Conservation (phyloP, 2,113 vertebrate species). For the Bos javanicus region DNA sequence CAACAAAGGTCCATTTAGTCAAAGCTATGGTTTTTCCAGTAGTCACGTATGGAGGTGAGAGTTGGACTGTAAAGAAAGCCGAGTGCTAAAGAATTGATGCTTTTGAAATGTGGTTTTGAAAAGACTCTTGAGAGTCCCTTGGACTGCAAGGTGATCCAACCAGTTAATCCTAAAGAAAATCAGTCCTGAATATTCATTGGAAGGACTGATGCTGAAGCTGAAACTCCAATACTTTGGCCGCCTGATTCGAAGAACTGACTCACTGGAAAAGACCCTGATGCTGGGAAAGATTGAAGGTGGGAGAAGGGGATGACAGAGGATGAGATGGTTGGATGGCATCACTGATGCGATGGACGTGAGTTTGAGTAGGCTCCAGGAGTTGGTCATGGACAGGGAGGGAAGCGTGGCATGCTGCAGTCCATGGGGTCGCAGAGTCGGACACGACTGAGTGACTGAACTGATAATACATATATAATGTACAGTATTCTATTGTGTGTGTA, state of each 20-base stretch:
- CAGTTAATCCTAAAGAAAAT: neutral
- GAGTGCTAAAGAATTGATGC: neutral
- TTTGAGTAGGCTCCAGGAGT: neutral
- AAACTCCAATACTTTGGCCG: neutral
- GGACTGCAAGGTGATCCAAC: neutral
- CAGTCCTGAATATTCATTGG: neutral
- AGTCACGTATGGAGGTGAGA: neutral
- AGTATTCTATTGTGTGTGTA: neutral
- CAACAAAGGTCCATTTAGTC: neutral
- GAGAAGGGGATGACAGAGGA: neutral
- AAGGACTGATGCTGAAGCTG: neutral
- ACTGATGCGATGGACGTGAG: neutral
- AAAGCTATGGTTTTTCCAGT: neutral
- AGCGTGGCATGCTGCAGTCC: neutral
- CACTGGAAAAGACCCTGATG: neutral
- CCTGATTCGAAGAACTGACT: neutral
- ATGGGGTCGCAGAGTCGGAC: neutral
- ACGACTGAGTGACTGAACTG: neutral
- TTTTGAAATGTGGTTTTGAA: neutral
- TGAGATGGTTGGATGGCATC: neutral
- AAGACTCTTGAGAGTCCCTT: neutral
- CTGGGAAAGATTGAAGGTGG: neutral
- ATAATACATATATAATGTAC: neutral
- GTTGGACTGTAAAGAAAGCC: neutral
- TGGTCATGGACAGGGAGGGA: neutral